These are phyloP conservation scores for Apocheima hispidaria DNA, from an alignment of 2,888 invertebrate genomes.

Conservation along the genomic window DNA sequence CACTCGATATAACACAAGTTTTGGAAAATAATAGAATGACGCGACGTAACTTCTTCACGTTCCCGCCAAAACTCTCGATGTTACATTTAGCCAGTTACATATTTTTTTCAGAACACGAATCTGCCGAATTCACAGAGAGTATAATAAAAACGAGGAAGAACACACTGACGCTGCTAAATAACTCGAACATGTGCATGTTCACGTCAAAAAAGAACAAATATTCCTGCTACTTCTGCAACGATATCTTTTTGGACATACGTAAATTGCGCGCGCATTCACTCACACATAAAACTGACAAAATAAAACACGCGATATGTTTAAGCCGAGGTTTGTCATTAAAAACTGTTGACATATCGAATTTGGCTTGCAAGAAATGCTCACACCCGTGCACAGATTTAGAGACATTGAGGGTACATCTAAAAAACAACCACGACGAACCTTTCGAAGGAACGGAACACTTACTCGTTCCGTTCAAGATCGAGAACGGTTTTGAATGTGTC, in stretches of 20 bases:
- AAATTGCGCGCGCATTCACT: slow-evolving; percentile 55
- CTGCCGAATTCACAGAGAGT: not conserved
- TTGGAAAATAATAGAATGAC: too few species aligned
- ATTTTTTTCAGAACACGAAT: not conserved
- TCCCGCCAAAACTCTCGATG: too few species aligned
- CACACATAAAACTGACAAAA: slow-evolving; percentile 49
- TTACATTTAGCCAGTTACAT: too few species aligned
- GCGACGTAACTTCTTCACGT: too few species aligned
- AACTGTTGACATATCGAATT: slow-evolving; percentile 62
- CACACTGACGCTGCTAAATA: slow-evolving; percentile 59
- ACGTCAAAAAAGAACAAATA: slow-evolving; percentile 60
- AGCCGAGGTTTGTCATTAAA: slow-evolving; percentile 52
- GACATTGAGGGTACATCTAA: slow-evolving; percentile 55
- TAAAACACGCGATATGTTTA: slow-evolving; percentile 45
- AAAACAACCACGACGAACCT: slow-evolving; percentile 47
- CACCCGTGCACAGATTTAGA: slow-evolving; percentile 46
- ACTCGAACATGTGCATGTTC: slow-evolving; percentile 67
- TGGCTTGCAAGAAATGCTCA: slow-evolving; percentile 59
- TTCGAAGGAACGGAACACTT: slow-evolving; percentile 53
- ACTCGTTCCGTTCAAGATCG: slow-evolving; percentile 59
- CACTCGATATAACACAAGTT: too few species aligned
- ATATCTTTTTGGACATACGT: slow-evolving; percentile 52
- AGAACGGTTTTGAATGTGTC: slow-evolving; percentile 52
- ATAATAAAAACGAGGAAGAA: slow-evolving; percentile 41
- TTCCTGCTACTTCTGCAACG: slow-evolving; percentile 60